Conservation (phyloP, 2,888 invertebrate genomes). For the Ephialtes manifestator region DNA sequence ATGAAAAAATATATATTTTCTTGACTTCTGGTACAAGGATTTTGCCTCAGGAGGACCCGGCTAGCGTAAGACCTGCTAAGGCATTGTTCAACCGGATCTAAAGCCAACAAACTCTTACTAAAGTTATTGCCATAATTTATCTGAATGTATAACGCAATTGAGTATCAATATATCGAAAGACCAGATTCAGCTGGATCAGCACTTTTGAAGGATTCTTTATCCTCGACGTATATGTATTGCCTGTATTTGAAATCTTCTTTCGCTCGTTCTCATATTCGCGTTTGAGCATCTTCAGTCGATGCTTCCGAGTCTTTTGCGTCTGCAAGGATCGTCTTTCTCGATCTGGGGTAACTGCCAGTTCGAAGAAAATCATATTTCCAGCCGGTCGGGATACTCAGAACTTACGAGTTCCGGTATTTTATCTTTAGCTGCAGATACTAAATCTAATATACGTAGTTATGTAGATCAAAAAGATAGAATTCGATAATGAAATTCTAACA, state of each 20-base stretch:
- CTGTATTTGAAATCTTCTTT: constrained; percentile 31
- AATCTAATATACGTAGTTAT: neutral
- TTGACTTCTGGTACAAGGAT: too few species aligned
- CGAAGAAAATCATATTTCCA: constrained; percentile 65
- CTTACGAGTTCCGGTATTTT: constrained; percentile 54
- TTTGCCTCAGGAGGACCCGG: too few species aligned
- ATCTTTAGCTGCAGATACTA: constrained; percentile 17
- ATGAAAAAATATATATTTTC: too few species aligned
- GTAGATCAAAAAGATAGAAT: constrained; percentile 3
- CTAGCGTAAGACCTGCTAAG: too few species aligned
- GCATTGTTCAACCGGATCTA: too few species aligned
- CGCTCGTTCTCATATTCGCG: constrained; percentile 10
- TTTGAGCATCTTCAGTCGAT: neutral
- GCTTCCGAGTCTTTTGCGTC: constrained; percentile 32
- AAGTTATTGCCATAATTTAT: neutral
- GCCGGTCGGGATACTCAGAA: constrained; percentile 46
- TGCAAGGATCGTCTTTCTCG: constrained; percentile 45
- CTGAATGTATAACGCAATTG: neutral
- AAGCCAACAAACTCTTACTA: neutral
- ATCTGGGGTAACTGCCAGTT: constrained; percentile 51
- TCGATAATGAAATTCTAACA: constrained; percentile 28
- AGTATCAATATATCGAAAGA: neutral
- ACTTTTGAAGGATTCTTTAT: neutral
- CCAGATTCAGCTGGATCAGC: neutral
- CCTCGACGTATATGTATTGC: neutral